Base-by-base conservation (phyloP, 2,797 vertebrate species). In the Lindbergichthys nudifrons region DNA sequence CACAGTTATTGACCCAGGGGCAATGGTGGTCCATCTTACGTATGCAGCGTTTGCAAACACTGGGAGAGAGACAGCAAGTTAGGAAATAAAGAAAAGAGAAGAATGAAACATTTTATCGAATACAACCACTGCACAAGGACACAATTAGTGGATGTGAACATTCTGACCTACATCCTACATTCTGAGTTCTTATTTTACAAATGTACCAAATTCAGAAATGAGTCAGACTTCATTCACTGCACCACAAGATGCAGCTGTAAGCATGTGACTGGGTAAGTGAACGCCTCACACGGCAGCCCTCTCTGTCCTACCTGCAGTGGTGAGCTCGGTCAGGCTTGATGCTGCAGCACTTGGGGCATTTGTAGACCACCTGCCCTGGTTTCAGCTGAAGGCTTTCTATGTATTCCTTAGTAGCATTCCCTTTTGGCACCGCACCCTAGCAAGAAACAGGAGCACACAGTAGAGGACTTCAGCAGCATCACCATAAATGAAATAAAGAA, bases 21-120 rank as follows among this genome's bases (percentile, higher is more conserved):
- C 98, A 99, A 92, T 99, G 98, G 91, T 99, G 98, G 93, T 99
- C 98, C 98, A 99, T 99, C 92, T 99, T 99, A 53, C 97, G 94
- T 88, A 99, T 98, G 90, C 98, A 99, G 79, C 98, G 95, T 89
- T 99, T 99, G 84, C 98, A 99, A 73, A 99, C 97, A 84, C 98
- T 99, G 92, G 0, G 56, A 73, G 48, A 42, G 41, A 79, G 45
- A 60, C 12, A 47, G 10, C 3, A 30, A 45, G 36, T 64, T 32
- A 16, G 7, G 11, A 32, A 36, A 36, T 36, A 36, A 36, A 36
- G 32, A 36, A 36, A 36, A 36, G 32, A 36, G 32, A 36, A 8
- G 7, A 36, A 7, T 36, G 9, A 9, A 36, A 36, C 26, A 26
- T 26, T 5, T 26, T 26, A 26, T 26, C 26, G 4, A 26, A 26